Evolutionary conservation across 2,888 invertebrate species (phyloP), one percentile per base, ranked within the genome.

Genomic region (Brachycybe producta): DNA sequence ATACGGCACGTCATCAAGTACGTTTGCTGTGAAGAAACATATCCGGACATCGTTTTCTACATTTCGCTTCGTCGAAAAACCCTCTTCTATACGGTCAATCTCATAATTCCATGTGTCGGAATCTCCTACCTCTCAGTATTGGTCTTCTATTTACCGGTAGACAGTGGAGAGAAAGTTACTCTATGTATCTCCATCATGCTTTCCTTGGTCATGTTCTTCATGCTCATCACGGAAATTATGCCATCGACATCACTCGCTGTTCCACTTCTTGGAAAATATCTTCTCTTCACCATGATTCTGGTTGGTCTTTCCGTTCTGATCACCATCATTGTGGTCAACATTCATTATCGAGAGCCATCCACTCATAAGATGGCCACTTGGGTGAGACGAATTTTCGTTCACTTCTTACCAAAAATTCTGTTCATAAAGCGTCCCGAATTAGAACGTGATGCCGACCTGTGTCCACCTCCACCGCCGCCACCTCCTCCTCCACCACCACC

Each of bases 141-240:
- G 56, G 95, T 95, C 56, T 97, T 97, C 73, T 97, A 97, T 70
- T 73, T 97, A 61, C 97, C 97, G 53, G 90, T 91, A 57, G 94
- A 95, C 71, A 91, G 91, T 46, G 95, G 95, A 58, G 95, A 97
- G 71, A 95, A 95, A 70, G 90, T 95, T 61, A 92, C 94, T 55
- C 79, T 97, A 57, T 92, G 92, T 69, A 90, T 91, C 64, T 90
- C 88, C 58, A 90, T 91, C 67, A 75, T 91, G 55, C 80, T 91
- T 50, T 91, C 91, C 59, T 73, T 91, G 65, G 91, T 90, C 64
- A 90, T 91, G 74, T 91, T 91, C 75, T 90, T 91, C 74, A 75
- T 91, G 64, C 75, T 91, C 61, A 74, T 92, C 66, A 88, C 85
- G 63, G 91, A 91, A 73, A 91, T 90, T 67, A 91, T 91, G 67